phyloP scores from a whole-genome alignment of 1,140 invertebrate species.

The Meloidogyne floridensis region DNA sequence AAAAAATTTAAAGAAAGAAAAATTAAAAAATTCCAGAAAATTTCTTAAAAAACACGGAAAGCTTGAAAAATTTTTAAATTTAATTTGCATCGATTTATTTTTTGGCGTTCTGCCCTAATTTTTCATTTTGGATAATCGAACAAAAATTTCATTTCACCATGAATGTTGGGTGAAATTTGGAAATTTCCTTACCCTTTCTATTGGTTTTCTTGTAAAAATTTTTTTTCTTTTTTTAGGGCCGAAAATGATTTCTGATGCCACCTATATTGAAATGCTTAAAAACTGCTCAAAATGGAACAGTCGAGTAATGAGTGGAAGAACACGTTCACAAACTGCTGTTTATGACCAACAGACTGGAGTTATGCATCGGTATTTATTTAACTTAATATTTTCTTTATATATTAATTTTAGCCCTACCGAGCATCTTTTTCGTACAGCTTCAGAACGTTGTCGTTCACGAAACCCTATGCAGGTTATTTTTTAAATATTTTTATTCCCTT shows the following conservation, averaged over 20 bases:
- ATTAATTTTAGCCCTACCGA: constrained; percentile 43
- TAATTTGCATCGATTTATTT: too few species aligned
- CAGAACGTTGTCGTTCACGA: constrained; percentile 40
- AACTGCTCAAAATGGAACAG: constrained; percentile 63
- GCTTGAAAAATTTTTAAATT: too few species aligned
- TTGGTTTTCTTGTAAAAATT: neutral
- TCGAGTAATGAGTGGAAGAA: constrained; percentile 43
- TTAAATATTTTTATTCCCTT: neutral
- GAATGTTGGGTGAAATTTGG: too few species aligned
- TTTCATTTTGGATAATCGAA: too few species aligned
- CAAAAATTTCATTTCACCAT: too few species aligned
- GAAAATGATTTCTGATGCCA: constrained; percentile 55
- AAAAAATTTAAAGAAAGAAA: too few species aligned
- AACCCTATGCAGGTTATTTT: constrained; percentile 48
- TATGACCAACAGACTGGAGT: constrained; percentile 59
- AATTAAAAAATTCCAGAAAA: too few species aligned
- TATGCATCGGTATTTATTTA: constrained; percentile 20
- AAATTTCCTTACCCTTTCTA: too few species aligned
- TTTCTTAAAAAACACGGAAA: too few species aligned
- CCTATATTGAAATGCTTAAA: constrained; percentile 61
- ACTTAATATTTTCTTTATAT: neutral
- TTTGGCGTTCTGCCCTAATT: too few species aligned
- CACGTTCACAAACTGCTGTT: constrained; percentile 44
- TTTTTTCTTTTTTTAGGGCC: neutral
- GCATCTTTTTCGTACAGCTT: constrained; percentile 41